Evolutionary conservation across 2,888 invertebrate species (phyloP).

Genomic region (Limnephilus lunatus): DNA sequence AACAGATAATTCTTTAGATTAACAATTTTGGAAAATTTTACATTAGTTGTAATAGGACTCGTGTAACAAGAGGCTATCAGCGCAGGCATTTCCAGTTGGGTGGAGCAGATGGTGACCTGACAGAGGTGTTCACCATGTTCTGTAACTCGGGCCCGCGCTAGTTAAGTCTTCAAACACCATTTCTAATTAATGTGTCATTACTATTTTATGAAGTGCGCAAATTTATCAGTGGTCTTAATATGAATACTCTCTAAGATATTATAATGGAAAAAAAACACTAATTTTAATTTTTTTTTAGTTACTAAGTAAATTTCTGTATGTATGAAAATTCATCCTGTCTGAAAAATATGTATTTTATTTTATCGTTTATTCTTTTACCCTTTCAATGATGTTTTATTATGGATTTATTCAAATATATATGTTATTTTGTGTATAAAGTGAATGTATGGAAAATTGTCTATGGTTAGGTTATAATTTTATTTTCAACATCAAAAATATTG

Average conservation of each 20-base stretch:
- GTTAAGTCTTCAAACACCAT: constrained; percentile 57
- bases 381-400: constrained; percentile 59
- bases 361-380: constrained; percentile 60
- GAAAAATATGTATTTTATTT: constrained; percentile 62
- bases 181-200: constrained; percentile 60
- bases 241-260: constrained; percentile 66
- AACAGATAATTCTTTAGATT: constrained; percentile 41
- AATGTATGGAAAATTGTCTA: constrained; percentile 63
- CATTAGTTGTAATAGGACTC: constrained; percentile 43
- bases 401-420: constrained; percentile 62
- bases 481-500: constrained; percentile 54
- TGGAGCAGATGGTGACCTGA: background rate
- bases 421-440: constrained; percentile 64
- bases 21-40: constrained; percentile 59
- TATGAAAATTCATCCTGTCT: constrained; percentile 61
- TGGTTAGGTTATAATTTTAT: constrained; percentile 60
- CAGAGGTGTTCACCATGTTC: constrained; percentile 30
- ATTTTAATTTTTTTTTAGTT: constrained; percentile 66
- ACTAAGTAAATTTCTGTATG: constrained; percentile 66
- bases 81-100: constrained; percentile 42
- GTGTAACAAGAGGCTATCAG: constrained; percentile 3
- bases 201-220: constrained; percentile 64
- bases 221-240: constrained; percentile 65
- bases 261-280: constrained; percentile 63
- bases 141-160: constrained; percentile 38